Evolutionary conservation across 1,140 invertebrate species (phyloP), one percentile per base, ranked within the genome.

Genomic region (Diorhabda carinulata): DNA sequence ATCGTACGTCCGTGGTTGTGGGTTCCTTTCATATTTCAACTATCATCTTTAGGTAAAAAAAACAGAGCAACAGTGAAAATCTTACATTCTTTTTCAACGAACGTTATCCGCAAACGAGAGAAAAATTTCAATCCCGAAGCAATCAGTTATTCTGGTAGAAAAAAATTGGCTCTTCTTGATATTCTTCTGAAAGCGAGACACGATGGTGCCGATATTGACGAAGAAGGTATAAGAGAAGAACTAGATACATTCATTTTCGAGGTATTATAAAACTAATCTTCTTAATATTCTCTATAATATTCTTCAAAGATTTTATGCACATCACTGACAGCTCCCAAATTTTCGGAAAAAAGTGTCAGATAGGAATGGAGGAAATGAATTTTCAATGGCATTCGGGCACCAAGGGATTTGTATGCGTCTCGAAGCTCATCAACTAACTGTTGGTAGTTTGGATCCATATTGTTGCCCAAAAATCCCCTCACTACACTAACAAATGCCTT

Each of bases 171-270:
- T 2, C 93, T 95, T 79, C 81, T 95, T 61, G 92, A 93, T 81
- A 80, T 92, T 57, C 78, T 93, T 7, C 83, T 93, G 42, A 83
- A 87, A 75, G 83, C 83, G 65, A 86, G 85, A 71, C 79, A 86
- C 41, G 82, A 87, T 57, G 87, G 84, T 7, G 79, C 81, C 4
- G 78, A 80, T 7, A 81, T 93, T 8, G 81, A 85, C 0, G 84
- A 89, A 71, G 86, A 87, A 70, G 87, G 91, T 76, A 92, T 94
- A 61, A 83, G 90, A 64, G 92, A 94, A 79, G 92, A 94, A 83
- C 91, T 94, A 3, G 92, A 95, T 76, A 95, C 92, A 4, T 95
- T 94, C 76, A 93, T 91, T 87, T 92, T 92, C 81, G 90, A 90
- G 84, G 90, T 90, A 63, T 25, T 25, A 25, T 25, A 25, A 25